Base-by-base conservation (phyloP, 2,888 invertebrate genomes). In the Scrobipalpa atriplicella region DNA sequence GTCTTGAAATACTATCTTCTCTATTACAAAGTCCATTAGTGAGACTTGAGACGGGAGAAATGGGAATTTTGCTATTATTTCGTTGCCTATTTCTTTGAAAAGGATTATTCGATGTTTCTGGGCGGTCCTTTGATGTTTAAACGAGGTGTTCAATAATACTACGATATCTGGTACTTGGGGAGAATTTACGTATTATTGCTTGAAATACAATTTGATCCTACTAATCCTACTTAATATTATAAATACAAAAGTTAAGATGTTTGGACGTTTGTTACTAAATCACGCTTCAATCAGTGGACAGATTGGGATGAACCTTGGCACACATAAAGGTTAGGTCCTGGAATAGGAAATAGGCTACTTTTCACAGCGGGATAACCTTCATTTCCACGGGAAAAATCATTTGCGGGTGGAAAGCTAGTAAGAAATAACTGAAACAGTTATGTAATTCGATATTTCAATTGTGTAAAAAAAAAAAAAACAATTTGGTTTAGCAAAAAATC, bases 21-120 rank as follows among this genome's bases (percentile, higher is more conserved):
- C 54, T 21, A 21, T 56, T 56, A 56, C 54, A 21, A 21, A 21
- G 11, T 56, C 54, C 54, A 56, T 56, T 56, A 56, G 29, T 13
- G 54, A 21, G 54, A 29, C 54, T 56, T 29, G 54, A 56, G 21
- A 21, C 19, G 54, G 29, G 21, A 56, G 54, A 56, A 21, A 56
- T 21, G 54, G 54, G 54, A 56, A 56, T 56, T 56, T 56, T 56
- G 21, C 54, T 56, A 56, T 56, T 56, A 56, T 56, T 56, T 56
- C 21, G 19, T 18, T 56, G 54, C 13, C 54, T 56, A 21, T 19
- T 56, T 56, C 54, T 19, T 11, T 21, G 29, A 56, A 29, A 56
- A 56, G 21, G 54, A 56, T 56, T 56, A 56, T 21, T n/a, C n/a
- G 54, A 56, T 56, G 21, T 56, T 52, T 11, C 21, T 56, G 21